phyloP scores from a whole-genome alignment of 2,113 vertebrate species.

The Onychostoma macrolepis region DNA sequence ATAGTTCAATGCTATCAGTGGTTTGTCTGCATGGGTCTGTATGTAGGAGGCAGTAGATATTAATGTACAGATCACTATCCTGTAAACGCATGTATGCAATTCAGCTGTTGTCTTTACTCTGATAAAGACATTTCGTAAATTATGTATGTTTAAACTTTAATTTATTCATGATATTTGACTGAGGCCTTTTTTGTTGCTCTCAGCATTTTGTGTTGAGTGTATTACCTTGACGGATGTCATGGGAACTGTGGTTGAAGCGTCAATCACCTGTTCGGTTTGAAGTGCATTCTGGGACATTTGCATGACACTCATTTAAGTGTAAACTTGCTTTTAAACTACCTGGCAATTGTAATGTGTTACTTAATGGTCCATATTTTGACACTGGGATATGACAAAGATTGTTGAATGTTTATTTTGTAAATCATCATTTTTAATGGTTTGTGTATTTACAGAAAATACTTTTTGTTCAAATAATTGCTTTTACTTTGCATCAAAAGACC shows the following conservation, averaged over 20 bases:
- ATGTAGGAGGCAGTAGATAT: slow-evolving; percentile 8
- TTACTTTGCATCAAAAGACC: not conserved
- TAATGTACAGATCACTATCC: slow-evolving; percentile 6
- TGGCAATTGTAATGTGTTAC: not conserved
- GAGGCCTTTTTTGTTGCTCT: slow-evolving; percentile 9
- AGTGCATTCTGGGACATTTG: slow-evolving; percentile 38
- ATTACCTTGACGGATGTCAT: too few relatives aligned
- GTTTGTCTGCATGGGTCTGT: slow-evolving; percentile 24
- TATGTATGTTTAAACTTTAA: not conserved
- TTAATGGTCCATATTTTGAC: slow-evolving; percentile 20
- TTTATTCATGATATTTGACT: slow-evolving; percentile 29
- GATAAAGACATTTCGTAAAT: not conserved
- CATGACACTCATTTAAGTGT: slow-evolving; percentile 9
- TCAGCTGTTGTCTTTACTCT: not conserved
- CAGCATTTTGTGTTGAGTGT: not conserved
- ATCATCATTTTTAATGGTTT: not conserved
- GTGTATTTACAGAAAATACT: not conserved
- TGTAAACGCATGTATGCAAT: slow-evolving; percentile 24
- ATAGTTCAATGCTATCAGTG: not conserved
- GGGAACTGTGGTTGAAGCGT: not conserved
- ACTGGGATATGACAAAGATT: not conserved
- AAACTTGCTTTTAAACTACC: not conserved
- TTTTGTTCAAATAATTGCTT: not conserved
- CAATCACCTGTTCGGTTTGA: slow-evolving; percentile 2
- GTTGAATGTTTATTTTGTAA: not conserved